A percentile compares a stretch with the other conserved stretches of the same genome.
phyloP scores from a whole-genome alignment of 2,113 vertebrate genomes.

The Oryzias melastigma region DNA sequence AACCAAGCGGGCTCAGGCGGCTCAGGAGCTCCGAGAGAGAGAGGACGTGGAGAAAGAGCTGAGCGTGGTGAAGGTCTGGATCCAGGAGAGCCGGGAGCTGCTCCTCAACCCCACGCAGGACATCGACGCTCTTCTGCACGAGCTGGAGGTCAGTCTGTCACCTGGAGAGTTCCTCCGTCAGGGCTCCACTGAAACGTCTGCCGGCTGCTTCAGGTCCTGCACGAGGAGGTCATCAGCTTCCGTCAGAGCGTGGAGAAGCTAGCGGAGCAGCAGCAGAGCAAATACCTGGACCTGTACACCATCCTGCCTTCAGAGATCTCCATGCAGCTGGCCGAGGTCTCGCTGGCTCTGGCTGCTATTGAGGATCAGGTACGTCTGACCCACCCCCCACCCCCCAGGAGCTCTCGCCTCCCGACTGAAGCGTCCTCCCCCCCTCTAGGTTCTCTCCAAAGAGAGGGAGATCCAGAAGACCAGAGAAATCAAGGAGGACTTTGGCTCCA shows the following conservation, averaged over 20 bases:
- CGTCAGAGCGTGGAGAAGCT: conserved; percentile 87
- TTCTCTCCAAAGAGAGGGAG: conserved; percentile 88
- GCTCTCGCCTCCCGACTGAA: not conserved
- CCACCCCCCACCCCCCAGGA: conserved; percentile 2
- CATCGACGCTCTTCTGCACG: conserved; percentile 84
- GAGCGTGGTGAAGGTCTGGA: conserved; percentile 88
- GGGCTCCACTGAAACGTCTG: not conserved
- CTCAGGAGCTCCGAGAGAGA: conserved; percentile 88
- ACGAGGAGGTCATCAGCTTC: conserved; percentile 82
- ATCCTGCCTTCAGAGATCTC: conserved; percentile 89
- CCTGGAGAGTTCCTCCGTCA: not conserved
- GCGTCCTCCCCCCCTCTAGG: conserved; percentile 62
- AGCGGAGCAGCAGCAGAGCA: conserved; percentile 90
- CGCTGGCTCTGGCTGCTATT: conserved; percentile 82
- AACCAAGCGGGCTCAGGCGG: conserved; percentile 77
- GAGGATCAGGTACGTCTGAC: conserved; percentile 83
- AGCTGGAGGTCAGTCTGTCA: conserved; percentile 81
- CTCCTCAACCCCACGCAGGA: conserved; percentile 88
- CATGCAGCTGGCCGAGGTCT: conserved; percentile 88
- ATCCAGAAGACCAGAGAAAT: conserved; percentile 82
- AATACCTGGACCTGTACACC: conserved; percentile 88
- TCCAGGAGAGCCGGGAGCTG: conserved; percentile 89
- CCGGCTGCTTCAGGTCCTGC: conserved; percentile 77
- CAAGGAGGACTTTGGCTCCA: conserved; percentile 83
- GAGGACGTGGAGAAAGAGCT: conserved; percentile 88